phyloP scores from a whole-genome alignment of 1,140 invertebrate genomes.

The Gryllus bimaculatus region DNA sequence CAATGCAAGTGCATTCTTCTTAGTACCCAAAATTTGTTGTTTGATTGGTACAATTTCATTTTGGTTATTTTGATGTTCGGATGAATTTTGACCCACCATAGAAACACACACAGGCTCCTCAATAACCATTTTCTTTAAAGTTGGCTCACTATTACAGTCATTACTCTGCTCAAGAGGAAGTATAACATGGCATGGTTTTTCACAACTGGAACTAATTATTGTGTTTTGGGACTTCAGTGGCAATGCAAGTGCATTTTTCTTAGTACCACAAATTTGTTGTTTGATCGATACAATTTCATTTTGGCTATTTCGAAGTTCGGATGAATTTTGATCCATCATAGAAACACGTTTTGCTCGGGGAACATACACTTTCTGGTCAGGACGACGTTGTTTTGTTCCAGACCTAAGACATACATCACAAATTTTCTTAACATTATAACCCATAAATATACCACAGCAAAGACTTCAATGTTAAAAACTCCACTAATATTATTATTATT shows the following conservation, averaged over 20 bases:
- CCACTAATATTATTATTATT: no score
- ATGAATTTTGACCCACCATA: not conserved
- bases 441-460: no score
- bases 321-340: not conserved
- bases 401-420: not conserved
- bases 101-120: constrained; percentile 27
- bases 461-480: no score
- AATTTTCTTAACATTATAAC: not conserved
- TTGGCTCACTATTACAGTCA: no score
- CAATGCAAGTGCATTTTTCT: not conserved
- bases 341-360: constrained; percentile 50
- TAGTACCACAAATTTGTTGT: not conserved
- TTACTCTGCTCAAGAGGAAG: no score
- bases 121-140: no score
- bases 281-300: not conserved
- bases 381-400: constrained; percentile 38
- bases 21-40: not conserved
- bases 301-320: not conserved
- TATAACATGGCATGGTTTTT: not conserved
- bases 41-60: not conserved
- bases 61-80: not conserved
- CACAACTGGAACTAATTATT: not conserved
- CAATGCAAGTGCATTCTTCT: not conserved
- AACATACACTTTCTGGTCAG: constrained; percentile 68
- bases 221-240: not conserved